These are phyloP conservation scores for Cryptoblepharus egeriae DNA, from an alignment of 2,797 vertebrate genomes.

Conservation along the genomic window DNA sequence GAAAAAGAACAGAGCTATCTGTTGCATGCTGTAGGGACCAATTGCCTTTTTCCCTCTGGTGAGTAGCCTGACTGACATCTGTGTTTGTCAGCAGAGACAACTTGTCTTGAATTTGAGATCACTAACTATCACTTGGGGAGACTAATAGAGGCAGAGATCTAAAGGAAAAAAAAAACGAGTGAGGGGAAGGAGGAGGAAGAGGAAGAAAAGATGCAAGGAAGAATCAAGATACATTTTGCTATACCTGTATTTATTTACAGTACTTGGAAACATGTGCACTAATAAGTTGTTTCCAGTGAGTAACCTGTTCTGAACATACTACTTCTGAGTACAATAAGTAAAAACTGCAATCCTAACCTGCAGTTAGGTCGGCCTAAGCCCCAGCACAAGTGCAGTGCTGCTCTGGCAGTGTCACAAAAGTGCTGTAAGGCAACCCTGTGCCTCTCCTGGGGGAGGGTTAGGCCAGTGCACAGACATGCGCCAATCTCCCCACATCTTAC, in stretches of 20 bases:
- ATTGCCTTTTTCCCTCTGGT: slow-evolving; percentile 39
- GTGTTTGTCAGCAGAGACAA: slow-evolving; percentile 47
- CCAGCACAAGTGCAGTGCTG: no score
- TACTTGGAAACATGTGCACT: slow-evolving; percentile 56
- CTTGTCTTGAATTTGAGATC: slow-evolving; percentile 56
- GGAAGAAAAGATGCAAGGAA: slow-evolving; percentile 6
- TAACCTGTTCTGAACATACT: no score
- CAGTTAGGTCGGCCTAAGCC: no score
- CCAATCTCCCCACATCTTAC: no score
- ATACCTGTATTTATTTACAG: no score
- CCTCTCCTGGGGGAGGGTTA: no score
- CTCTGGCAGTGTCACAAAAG: no score
- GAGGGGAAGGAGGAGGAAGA: slow-evolving; percentile 3
- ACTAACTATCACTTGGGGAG: slow-evolving; percentile 64
- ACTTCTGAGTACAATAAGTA: no score
- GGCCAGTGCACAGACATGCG: no score
- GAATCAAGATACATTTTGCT: slow-evolving; percentile 43
- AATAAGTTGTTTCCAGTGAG: slow-evolving; percentile 23
- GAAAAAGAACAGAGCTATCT: slow-evolving; percentile 44
- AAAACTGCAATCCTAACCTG: no score
- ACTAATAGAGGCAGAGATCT: slow-evolving; percentile 28
- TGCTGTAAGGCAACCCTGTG: no score
- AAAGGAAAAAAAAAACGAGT: background rate
- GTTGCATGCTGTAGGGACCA: slow-evolving; percentile 29
- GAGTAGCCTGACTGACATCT: slow-evolving; percentile 53